A percentile compares a stretch with the other conserved stretches of the same genome.
phyloP scores from a whole-genome alignment of 2,797 vertebrate genomes.

The Typhlichthys subterraneus region DNA sequence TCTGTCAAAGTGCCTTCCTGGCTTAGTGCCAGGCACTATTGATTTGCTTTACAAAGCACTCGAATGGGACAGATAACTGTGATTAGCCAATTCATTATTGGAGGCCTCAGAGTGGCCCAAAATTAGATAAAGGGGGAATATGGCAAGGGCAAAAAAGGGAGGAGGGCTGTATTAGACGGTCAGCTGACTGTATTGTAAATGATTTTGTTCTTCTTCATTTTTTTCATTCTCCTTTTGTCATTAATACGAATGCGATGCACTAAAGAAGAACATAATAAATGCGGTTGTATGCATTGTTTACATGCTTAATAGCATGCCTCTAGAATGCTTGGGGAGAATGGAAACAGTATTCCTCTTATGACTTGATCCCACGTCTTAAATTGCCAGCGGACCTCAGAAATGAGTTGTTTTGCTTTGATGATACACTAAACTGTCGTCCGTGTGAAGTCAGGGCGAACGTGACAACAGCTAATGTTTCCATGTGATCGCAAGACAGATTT shows the following conservation, averaged over 20 bases:
- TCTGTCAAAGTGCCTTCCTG: slow-evolving; percentile 79
- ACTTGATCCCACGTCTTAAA: slow-evolving; percentile 53
- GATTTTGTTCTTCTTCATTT: slow-evolving; percentile 47
- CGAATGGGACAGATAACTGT: slow-evolving; percentile 79
- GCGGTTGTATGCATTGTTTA: slow-evolving; percentile 42
- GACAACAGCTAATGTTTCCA: slow-evolving; percentile 68
- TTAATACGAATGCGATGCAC: slow-evolving; percentile 8
- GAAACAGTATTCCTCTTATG: slow-evolving; percentile 48
- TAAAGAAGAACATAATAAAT: no score
- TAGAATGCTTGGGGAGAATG: slow-evolving; percentile 43
- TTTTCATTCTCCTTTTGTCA: slow-evolving; percentile 39
- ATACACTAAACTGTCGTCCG: slow-evolving; percentile 61
- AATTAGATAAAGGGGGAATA: slow-evolving; percentile 74
- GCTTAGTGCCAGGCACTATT: slow-evolving; percentile 72
- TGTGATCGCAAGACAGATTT: slow-evolving; percentile 61
- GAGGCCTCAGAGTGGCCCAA: slow-evolving; percentile 69
- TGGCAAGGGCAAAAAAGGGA: slow-evolving; percentile 43
- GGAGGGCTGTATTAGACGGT: slow-evolving; percentile 44
- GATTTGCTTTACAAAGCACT: slow-evolving; percentile 82
- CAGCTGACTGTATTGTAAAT: slow-evolving; percentile 27
- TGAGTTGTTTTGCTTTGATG: slow-evolving; percentile 63
- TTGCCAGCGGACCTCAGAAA: slow-evolving; percentile 43
- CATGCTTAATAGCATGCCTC: slow-evolving; percentile 48
- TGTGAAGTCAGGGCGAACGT: slow-evolving; percentile 55
- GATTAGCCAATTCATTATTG: slow-evolving; percentile 84